Conservation (phyloP, 2,113 vertebrate species). For the Elephas maximus region DNA sequence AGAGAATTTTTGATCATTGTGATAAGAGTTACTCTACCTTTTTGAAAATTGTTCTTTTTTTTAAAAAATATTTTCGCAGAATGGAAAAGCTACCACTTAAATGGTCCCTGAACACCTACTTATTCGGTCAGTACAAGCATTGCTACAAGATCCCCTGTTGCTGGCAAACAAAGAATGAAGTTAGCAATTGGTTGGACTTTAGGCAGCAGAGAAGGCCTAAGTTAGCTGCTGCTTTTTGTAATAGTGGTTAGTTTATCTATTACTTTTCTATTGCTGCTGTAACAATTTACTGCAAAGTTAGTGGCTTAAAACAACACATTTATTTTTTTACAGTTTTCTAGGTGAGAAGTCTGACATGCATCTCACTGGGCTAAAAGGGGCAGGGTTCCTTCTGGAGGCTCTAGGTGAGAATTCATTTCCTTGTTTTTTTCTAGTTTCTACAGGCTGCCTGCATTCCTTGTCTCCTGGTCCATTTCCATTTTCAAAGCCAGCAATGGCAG, state of each 20-base stretch:
- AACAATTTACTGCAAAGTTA: background rate
- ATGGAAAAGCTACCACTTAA: conserved; percentile 22
- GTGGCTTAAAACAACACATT: conserved; percentile 18
- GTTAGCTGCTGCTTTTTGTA: background rate
- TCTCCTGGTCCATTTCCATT: background rate
- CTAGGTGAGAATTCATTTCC: background rate
- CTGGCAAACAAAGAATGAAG: background rate
- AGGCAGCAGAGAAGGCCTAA: background rate
- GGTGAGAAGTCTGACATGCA: background rate
- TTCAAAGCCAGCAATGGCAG: background rate
- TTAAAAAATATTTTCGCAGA: background rate
- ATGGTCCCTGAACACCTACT: background rate
- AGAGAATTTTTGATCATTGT: too few relatives aligned
- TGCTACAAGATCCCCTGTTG: background rate
- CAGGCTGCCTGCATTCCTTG: background rate
- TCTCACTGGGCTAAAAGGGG: background rate
- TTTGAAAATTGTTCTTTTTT: conserved; percentile 51
- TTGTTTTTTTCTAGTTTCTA: background rate
- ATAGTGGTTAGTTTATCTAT: background rate
- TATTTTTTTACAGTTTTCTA: background rate
- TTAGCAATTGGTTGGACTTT: conserved; percentile 17
- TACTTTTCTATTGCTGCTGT: background rate
- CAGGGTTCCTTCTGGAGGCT: background rate
- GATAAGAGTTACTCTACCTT: conserved; percentile 18
- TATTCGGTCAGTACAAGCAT: background rate